Conservation (phyloP, 2,113 vertebrate species). For the Ictalurus furcatus region DNA sequence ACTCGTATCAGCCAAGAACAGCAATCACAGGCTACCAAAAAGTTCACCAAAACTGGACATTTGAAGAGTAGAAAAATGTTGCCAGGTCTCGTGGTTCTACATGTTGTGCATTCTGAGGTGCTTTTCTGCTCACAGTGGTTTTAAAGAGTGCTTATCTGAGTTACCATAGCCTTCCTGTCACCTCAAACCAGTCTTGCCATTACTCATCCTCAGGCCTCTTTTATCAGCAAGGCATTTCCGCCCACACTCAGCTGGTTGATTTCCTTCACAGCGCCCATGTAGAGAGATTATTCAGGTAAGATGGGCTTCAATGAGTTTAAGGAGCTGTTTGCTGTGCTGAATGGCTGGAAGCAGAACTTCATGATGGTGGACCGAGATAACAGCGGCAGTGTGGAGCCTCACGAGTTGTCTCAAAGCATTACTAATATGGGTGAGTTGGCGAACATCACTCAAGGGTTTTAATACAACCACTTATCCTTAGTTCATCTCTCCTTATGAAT, state of each 20-base stretch:
- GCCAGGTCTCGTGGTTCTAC: neutral
- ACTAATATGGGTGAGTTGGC: conserved; percentile 80
- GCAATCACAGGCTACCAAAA: neutral
- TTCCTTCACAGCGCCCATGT: conserved; percentile 66
- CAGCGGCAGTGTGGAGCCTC: conserved; percentile 84
- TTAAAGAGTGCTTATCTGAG: neutral
- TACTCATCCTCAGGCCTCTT: neutral
- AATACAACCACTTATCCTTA: neutral
- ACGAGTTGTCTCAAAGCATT: conserved; percentile 82
- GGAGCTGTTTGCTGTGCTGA: conserved; percentile 83
- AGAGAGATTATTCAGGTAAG: conserved; percentile 87
- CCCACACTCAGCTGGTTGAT: neutral
- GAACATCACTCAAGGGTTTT: neutral
- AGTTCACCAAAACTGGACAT: neutral
- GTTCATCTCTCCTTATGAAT: neutral
- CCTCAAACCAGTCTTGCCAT: neutral
- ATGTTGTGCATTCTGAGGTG: neutral
- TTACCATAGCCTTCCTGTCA: neutral
- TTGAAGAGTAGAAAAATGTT: neutral
- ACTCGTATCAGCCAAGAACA: neutral
- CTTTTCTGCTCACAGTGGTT: neutral
- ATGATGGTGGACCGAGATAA: conserved; percentile 81
- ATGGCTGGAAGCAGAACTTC: conserved; percentile 91
- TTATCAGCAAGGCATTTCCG: neutral
- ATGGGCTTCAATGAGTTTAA: conserved; percentile 93